These are phyloP conservation scores for Dasysyrphus tricinctus DNA, from an alignment of 2,888 invertebrate species.

Conservation along the genomic window DNA sequence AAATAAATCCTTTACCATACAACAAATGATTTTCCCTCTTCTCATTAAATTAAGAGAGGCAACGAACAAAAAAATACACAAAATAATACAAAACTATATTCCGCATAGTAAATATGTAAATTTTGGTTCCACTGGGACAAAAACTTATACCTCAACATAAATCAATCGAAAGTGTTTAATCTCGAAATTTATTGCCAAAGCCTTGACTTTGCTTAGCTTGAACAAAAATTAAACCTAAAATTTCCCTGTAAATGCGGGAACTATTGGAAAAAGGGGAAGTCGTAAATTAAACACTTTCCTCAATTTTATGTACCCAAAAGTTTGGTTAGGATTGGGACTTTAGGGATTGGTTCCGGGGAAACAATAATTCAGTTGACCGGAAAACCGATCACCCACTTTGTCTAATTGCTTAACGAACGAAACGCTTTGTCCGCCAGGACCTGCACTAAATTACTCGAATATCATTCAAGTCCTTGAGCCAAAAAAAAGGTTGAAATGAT, in stretches of 20 bases:
- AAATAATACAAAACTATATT: background rate
- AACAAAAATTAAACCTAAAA: background rate
- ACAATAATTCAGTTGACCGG: background rate
- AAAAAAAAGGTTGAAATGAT: background rate
- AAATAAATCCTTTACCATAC: background rate
- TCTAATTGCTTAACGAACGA: background rate
- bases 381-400: background rate
- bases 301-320: background rate
- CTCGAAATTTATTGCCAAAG: slow-evolving; percentile 6
- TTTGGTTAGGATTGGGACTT: background rate
- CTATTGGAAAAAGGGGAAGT: background rate
- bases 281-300: slow-evolving; percentile 1
- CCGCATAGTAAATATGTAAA: background rate
- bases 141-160: background rate
- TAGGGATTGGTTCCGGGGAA: background rate
- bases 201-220: slow-evolving; percentile 13
- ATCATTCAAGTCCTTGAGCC: background rate
- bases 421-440: background rate
- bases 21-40: background rate
- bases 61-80: background rate
- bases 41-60: background rate
- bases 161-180: slow-evolving; percentile 26
- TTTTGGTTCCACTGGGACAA: background rate
- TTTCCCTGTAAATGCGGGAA: background rate
- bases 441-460: background rate